Evolutionary conservation across 2,888 invertebrate genomes (phyloP).

Genomic region (Eilema depressum): DNA sequence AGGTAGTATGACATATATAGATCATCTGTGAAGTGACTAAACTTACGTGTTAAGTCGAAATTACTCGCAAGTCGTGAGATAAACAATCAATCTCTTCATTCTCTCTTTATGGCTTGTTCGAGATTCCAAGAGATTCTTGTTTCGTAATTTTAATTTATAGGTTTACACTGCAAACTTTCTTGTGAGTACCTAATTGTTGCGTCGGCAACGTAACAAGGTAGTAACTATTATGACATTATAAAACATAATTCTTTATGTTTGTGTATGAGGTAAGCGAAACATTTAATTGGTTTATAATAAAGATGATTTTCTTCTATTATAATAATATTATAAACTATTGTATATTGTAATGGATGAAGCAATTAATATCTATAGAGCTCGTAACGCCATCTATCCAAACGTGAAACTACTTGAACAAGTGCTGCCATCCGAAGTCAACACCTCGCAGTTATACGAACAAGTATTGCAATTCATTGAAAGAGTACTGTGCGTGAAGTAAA

Average conservation of each 20-base stretch:
- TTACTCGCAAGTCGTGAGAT: not conserved
- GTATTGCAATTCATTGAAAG: not conserved
- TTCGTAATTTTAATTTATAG: slow-evolving; percentile 47
- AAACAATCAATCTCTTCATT: slow-evolving; percentile 15
- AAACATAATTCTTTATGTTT: not conserved
- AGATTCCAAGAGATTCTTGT: slow-evolving; percentile 32
- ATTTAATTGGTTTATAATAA: not conserved
- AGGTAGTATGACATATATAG: no score
- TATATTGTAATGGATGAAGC: not conserved
- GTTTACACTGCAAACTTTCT: slow-evolving; percentile 29
- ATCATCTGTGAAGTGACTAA: no score
- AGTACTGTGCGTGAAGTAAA: slow-evolving; percentile 16
- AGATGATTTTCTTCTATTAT: not conserved
- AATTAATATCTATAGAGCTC: not conserved
- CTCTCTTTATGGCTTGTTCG: slow-evolving; percentile 30
- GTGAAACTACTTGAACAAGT: slow-evolving; percentile 6
- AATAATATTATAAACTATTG: not conserved
- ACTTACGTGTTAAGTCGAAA: not conserved
- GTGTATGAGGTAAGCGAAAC: not conserved
- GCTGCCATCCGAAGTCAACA: slow-evolving; percentile 36
- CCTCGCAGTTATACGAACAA: not conserved
- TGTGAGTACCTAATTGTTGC: slow-evolving; percentile 23
- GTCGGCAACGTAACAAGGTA: slow-evolving; percentile 18
- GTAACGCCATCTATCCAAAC: not conserved
- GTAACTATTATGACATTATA: slow-evolving; percentile 4